phyloP scores from a whole-genome alignment of 2,888 invertebrate species.

The Atherix ibis region DNA sequence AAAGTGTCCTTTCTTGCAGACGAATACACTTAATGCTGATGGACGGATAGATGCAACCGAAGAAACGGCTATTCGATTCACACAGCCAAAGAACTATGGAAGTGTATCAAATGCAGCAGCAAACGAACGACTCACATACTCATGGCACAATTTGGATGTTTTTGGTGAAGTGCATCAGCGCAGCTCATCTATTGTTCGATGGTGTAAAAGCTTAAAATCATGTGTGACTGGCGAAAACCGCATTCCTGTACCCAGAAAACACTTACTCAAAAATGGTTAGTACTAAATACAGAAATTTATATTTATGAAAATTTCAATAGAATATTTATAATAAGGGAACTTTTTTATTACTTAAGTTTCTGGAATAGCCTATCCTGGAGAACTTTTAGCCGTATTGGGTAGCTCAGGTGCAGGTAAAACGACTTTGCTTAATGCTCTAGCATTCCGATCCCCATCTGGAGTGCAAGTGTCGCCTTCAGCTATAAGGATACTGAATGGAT shows the following conservation, averaged over 20 bases:
- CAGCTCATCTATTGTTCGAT: slow-evolving; percentile 25
- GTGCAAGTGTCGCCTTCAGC: slow-evolving; percentile 43
- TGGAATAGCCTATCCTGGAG: slow-evolving; percentile 73
- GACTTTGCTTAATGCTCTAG: slow-evolving; percentile 77
- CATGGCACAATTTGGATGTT: slow-evolving; percentile 66
- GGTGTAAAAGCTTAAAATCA: slow-evolving; percentile 36
- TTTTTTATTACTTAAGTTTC: slow-evolving; percentile 38
- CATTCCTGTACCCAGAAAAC: slow-evolving; percentile 39
- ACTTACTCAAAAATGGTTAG: slow-evolving; percentile 58
- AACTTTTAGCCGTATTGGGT: slow-evolving; percentile 75
- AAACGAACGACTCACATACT: slow-evolving; percentile 44
- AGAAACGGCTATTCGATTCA: slow-evolving; percentile 3
- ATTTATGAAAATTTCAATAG: neutral
- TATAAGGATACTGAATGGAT: slow-evolving; percentile 54
- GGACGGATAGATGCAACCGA: no score
- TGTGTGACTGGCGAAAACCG: slow-evolving; percentile 26
- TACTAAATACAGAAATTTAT: neutral
- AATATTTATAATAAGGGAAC: slow-evolving; percentile 9
- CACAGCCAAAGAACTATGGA: slow-evolving; percentile 22
- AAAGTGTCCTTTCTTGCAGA: no score
- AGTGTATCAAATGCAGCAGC: slow-evolving; percentile 14
- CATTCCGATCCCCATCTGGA: slow-evolving; percentile 58
- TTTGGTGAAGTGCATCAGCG: slow-evolving; percentile 44
- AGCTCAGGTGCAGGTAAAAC: slow-evolving; percentile 91
- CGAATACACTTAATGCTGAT: no score